Base-by-base conservation (phyloP, 1,140 invertebrate species). In the Venustaconcha ellipsiformis region DNA sequence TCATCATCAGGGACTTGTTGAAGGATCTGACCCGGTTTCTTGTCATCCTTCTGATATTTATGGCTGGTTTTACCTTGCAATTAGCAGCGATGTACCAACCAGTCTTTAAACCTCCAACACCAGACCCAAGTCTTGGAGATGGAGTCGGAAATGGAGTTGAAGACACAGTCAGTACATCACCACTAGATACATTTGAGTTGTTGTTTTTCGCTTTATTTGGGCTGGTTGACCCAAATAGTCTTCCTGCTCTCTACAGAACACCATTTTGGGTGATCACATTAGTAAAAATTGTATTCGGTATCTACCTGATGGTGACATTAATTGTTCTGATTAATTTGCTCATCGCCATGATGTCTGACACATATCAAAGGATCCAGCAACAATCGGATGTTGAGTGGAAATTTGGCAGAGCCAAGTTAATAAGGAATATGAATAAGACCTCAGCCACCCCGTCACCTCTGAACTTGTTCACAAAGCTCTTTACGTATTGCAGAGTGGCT, bases 321-420 rank as follows among this genome's bases (percentile, higher is more conserved):
- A 95, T 99, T 90, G 98, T 99, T 84, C 93, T 99, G 83, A 97
- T 99, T 92, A 99, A 99, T 92, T 93, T 99, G 88, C 94, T 99
- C 84, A 99, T 99, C 94, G 98, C 98, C 92, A 99, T 99, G 98
- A 99, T 99, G 97, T 97, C 96, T 87, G 97, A 99, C 92, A 99
- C 98, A 82, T 99, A 99, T 90, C 97, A 99, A 91, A 93, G 97
- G 82, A 99, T 99, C 88, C 90, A 99, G 92, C 96, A 97, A 63
- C 97, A 99, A 93, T 99, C 98, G n/a, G 98, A 99, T 90, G 99
- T 98, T 83, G 98, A 99, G 91, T 99, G 98, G 98, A 99, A 99
- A 90, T 99, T 98, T 88, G 98, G 98, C 56, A 91, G 99, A 82
- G 99, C 98, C 63, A 99, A 99, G 91, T 92, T 99, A 82, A 99